Base-by-base conservation (phyloP, 2,888 invertebrate genomes). In the Globia sparganii region DNA sequence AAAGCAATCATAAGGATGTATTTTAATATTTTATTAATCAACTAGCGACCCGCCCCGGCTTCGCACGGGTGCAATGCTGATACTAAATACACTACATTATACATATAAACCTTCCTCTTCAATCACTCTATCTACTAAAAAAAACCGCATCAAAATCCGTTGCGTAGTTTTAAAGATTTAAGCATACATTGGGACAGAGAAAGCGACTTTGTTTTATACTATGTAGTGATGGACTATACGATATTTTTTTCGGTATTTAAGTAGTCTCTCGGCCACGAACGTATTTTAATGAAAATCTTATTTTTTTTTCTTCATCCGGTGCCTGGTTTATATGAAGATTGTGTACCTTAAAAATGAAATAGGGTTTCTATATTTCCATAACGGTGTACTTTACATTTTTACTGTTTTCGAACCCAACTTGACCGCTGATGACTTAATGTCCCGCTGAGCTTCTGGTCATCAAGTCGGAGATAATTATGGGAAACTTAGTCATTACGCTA, bases 401-500 rank as follows among this genome's bases (percentile, higher is more conserved):
- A 62, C 43, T 62, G 62, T 71, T 72, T 73, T 65, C 37, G 1
- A 69, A 72, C n/a, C 21, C 53, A 68, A 75, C 68, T 65, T 64
- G 53, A 72, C 75, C 75, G 53, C 18, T 84, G 76, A 72, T 72
- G 84, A 69, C 80, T 69, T 77, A 76, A 84, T 84, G 37, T 78
- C 78, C 74, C 69, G 73, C 79, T 78, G 81, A 21, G 83, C 81
- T 83, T 71, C 83, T 83, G 83, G 70, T 83, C 84, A 83, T 84
- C 84, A 75, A 67, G 58, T 40, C 21, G 56, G 37, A 75, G 76
- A 73, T 83, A 77, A 83, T 83, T 80, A 83, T 83, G 84, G 71
- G 83, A 83, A 83, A 56, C 84, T 80, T 68, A 31, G 72, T 73
- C 72, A 83, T 83, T 84, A 83, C 28, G 0, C 28, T 53, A 72